Conservation (phyloP, 1,140 invertebrate genomes). For the Mercenaria mercenaria region DNA sequence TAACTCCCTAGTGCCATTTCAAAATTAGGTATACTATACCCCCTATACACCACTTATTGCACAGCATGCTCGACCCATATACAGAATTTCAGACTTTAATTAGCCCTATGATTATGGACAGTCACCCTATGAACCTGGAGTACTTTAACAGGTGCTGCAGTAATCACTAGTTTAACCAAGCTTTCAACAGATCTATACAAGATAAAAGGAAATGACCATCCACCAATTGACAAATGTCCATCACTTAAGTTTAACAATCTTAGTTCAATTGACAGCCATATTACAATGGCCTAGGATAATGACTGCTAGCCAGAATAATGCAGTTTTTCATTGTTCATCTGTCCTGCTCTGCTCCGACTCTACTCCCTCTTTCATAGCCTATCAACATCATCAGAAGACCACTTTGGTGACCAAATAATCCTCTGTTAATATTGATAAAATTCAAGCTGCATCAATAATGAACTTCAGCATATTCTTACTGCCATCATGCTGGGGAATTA, state of each 20-base stretch:
- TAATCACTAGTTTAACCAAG: neutral
- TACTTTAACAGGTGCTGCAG: constrained; percentile 3
- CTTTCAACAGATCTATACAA: neutral
- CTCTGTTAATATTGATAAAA: neutral
- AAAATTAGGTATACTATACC: no score
- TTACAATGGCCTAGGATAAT: no score
- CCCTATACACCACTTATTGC: neutral
- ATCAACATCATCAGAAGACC: no score
- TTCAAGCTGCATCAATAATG: neutral
- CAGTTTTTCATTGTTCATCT: no score
- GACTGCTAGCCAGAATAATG: no score
- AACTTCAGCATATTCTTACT: neutral
- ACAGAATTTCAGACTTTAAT: neutral
- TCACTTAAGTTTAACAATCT: neutral
- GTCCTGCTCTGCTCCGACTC: no score
- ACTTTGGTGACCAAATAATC: neutral
- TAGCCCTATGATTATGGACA: neutral
- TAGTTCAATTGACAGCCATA: no score
- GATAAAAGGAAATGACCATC: neutral
- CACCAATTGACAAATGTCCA: constrained; percentile 1
- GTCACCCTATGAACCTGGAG: neutral
- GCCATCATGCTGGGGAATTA: neutral
- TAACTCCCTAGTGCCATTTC: no score
- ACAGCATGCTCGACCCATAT: constrained; percentile 4
- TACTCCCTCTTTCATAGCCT: no score